phyloP scores from a whole-genome alignment of 1,140 invertebrate species.

The Orussus abietinus region DNA sequence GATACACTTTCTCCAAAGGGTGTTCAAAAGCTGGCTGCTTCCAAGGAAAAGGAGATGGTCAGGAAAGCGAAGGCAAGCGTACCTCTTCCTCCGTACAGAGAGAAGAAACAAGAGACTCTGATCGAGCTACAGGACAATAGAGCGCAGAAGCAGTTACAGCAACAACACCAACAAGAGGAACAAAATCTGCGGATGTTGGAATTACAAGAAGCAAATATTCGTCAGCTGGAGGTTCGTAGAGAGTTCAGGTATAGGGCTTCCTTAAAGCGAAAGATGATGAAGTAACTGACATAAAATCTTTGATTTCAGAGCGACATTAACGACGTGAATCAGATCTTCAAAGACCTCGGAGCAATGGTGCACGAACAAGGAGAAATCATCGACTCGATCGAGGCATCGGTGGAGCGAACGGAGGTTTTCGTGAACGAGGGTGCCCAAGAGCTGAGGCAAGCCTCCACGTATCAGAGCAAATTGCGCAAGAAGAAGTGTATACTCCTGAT shows the following conservation, averaged over 20 bases:
- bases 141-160: constrained; percentile 59
- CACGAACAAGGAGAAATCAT: constrained; percentile 96
- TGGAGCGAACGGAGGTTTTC: constrained; percentile 84
- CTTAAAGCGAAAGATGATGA: neutral
- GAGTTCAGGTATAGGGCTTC: constrained; percentile 6
- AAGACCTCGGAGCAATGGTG: constrained; percentile 92
- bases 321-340: constrained; percentile 98
- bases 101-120: constrained; percentile 58
- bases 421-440: constrained; percentile 80
- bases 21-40: constrained; percentile 73
- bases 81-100: constrained; percentile 54
- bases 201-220: constrained; percentile 86
- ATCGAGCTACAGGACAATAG: constrained; percentile 64
- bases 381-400: constrained; percentile 94
- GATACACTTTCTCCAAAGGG: constrained; percentile 50
- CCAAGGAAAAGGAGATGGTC: constrained; percentile 81
- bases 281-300: constrained; percentile 12
- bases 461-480: constrained; percentile 82
- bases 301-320: constrained; percentile 81
- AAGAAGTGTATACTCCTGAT: constrained; percentile 77
- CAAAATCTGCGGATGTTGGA: constrained; percentile 79
- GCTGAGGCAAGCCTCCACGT: constrained; percentile 75
- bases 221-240: constrained; percentile 78
- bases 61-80: constrained; percentile 61
- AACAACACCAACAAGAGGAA: constrained; percentile 81